Percentiles rank a stretch among this genome's conserved stretches.
Evolutionary conservation across 92 coral and sea anemone genomes (phyloP).

Genomic region (Palythoa heliodiscus): DNA sequence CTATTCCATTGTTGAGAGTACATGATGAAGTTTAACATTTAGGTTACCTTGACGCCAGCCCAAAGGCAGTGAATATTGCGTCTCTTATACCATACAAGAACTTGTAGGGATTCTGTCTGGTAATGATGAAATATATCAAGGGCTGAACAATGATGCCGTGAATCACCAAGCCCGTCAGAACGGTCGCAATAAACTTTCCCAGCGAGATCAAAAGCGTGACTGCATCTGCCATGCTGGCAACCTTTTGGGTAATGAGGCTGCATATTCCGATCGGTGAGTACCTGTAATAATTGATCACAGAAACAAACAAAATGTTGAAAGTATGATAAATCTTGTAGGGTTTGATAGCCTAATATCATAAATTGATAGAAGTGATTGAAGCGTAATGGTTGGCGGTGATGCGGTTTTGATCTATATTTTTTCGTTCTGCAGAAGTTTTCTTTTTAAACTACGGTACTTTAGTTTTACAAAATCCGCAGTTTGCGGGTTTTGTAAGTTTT

Average conservation of each 20-base stretch:
- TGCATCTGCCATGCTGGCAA: conserved; percentile 42
- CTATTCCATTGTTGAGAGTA: no score
- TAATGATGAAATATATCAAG: conserved; percentile 30
- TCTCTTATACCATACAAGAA: conserved; percentile 47
- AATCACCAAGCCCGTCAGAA: conserved; percentile 48
- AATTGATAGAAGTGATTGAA: no score
- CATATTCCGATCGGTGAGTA: conserved; percentile 38
- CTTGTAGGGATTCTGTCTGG: conserved; percentile 49
- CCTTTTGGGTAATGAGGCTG: conserved; percentile 41
- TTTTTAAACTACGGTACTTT: no score
- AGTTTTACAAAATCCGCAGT: no score
- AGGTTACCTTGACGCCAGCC: conserved; percentile 47
- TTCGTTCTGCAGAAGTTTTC: no score
- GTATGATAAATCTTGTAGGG: background rate
- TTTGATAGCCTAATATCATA: no score
- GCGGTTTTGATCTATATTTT: no score
- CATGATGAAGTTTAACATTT: background rate
- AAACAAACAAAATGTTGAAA: background rate
- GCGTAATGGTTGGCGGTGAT: no score
- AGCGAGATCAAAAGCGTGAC: conserved; percentile 21
- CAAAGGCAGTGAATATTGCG: conserved; percentile 57
- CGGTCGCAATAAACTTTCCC: conserved; percentile 51
- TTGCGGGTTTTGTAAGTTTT: no score
- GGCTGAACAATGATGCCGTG: conserved; percentile 46
- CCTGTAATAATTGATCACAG: background rate